Percentiles rank a stretch among this genome's conserved stretches.
phyloP scores from a whole-genome alignment of 30 jellyfish, hydroid and myxozoan species.

The Calvadosia cruxmelitensis region DNA sequence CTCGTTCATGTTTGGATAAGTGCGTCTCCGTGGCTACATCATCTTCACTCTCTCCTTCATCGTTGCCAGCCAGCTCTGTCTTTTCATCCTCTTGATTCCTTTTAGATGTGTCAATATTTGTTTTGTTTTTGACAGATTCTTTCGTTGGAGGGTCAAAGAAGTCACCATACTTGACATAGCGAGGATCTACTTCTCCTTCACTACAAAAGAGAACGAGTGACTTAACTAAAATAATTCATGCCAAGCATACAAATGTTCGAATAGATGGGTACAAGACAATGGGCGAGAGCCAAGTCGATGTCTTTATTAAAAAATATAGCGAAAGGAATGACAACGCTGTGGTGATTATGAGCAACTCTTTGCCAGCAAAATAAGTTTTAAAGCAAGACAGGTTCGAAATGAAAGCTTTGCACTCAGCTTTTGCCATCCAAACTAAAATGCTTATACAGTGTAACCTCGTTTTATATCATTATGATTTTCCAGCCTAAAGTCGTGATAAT shows the following conservation, averaged over 20 bases:
- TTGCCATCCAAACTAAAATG: too few relatives aligned
- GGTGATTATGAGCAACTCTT: neutral
- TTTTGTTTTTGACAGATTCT: neutral
- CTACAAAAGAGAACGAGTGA: neutral
- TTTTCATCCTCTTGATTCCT: neutral
- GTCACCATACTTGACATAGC: constrained; percentile 46
- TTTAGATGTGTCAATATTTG: neutral
- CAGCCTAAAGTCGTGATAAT: too few relatives aligned
- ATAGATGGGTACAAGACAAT: too few relatives aligned
- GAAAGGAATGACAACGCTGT: too few relatives aligned
- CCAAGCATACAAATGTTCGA: neutral
- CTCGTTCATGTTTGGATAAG: constrained; percentile 35
- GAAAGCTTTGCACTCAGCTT: too few relatives aligned
- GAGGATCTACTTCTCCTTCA: neutral
- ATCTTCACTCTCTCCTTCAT: constrained; percentile 1
- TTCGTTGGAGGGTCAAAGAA: constrained; percentile 87
- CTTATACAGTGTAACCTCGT: too few relatives aligned
- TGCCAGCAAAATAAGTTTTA: neutral
- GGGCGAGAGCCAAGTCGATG: too few relatives aligned
- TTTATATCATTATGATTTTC: too few relatives aligned
- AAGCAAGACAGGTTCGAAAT: too few relatives aligned
- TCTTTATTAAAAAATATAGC: neutral
- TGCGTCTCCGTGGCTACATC: constrained; percentile 9
- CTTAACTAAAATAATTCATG: neutral
- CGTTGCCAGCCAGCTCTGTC: neutral